Conservation (phyloP, 1,140 invertebrate species). For the Chionoecetes opilio region DNA sequence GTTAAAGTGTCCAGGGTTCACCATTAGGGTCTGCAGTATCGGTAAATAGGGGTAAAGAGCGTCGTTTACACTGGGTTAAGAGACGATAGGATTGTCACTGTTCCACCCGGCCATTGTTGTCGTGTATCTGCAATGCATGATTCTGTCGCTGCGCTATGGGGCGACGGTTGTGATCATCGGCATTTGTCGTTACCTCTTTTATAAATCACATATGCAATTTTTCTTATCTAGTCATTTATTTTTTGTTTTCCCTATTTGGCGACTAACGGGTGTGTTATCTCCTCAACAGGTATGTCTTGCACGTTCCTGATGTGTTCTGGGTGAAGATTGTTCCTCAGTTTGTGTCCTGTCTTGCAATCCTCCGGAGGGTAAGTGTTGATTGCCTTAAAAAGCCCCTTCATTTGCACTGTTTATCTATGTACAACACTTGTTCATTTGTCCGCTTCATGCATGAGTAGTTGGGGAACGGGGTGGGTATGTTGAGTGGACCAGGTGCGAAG, state of each 20-base stretch:
- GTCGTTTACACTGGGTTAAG: too few relatives aligned
- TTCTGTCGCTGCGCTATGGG: too few relatives aligned
- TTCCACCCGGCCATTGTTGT: too few relatives aligned
- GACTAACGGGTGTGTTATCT: not conserved
- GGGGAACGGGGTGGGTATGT: not conserved
- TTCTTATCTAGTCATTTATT: not conserved
- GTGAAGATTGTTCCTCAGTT: not conserved
- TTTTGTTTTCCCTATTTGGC: not conserved
- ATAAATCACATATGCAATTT: not conserved
- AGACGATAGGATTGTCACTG: too few relatives aligned
- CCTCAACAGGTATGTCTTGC: not conserved
- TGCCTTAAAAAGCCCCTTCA: not conserved
- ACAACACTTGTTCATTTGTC: not conserved
- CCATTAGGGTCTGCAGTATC: too few relatives aligned
- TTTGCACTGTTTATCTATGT: constrained; percentile 5
- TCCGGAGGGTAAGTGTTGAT: not conserved
- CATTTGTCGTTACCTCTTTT: not conserved
- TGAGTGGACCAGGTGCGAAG: not conserved
- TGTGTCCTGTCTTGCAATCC: not conserved
- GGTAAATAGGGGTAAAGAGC: too few relatives aligned
- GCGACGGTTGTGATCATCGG: too few relatives aligned
- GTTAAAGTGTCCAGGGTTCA: too few relatives aligned
- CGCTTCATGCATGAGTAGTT: not conserved
- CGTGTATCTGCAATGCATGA: too few relatives aligned
- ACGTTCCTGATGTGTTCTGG: too few relatives aligned